Evolutionary conservation across 2,888 invertebrate species (phyloP).

Genomic region (Alcis repandata): DNA sequence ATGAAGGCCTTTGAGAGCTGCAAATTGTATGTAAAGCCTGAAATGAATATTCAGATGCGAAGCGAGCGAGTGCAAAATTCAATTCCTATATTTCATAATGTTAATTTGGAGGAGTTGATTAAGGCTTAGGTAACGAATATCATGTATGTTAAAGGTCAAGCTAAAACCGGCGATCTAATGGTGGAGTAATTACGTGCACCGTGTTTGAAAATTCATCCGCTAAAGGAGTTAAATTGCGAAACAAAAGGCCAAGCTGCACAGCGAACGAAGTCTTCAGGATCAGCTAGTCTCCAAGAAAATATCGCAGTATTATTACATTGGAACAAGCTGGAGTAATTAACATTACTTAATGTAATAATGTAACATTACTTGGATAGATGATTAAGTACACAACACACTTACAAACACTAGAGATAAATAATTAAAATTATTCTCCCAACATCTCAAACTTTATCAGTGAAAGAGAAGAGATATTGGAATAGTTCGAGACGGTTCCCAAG

Average conservation of each 20-base stretch:
- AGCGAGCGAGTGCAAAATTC: too few relatives aligned
- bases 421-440: not conserved
- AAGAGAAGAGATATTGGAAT: constrained; percentile 18
- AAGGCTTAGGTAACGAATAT: too few relatives aligned
- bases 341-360: not conserved
- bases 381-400: not conserved
- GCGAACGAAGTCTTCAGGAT: too few relatives aligned
- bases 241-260: too few relatives aligned
- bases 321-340: not conserved
- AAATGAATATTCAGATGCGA: constrained; percentile 10
- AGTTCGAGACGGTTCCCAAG: constrained; percentile 10
- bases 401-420: constrained; percentile 3
- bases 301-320: not conserved
- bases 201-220: not conserved
- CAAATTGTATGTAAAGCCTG: constrained; percentile 15
- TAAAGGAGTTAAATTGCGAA: too few relatives aligned
- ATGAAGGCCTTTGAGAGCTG: constrained; percentile 26
- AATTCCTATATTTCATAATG: not conserved
- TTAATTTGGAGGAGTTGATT: too few relatives aligned
- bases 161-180: too few relatives aligned
- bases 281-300: not conserved
- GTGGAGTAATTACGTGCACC: not conserved
- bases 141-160: too few relatives aligned
- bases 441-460: constrained; percentile 6
- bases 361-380: not conserved